Base-by-base conservation (phyloP, 2,113 vertebrate species). In the zebrafish (Danio rerio) region DNA sequence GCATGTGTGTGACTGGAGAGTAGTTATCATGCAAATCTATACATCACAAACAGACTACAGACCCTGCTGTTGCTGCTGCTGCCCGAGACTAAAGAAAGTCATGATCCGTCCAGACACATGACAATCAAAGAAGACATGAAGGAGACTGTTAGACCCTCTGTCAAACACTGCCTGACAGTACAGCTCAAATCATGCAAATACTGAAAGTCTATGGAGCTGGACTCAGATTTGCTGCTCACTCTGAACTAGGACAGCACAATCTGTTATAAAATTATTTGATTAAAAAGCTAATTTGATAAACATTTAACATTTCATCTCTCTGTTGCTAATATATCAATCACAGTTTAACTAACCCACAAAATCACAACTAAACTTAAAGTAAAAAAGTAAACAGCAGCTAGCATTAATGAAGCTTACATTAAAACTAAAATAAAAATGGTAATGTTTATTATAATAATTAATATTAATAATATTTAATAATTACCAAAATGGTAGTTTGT, bases 71-170 rank as follows among this genome's bases (percentile, higher is more conserved):
- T 47, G 63, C 63, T 45, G 59, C 59, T 62, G 40, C 11, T 21
- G 49, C 20, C 40, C 12, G 21, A 72, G 50, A 55, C 50, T 53
- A 72, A 72, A 72, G 70, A 40, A 72, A 8, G 20, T 53, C 21
- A 53, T 72, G 70, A 72, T 55, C 49, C 31, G 49, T 72, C 50
- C 49, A 53, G 18, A 72, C 70, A 72, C n/a, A 52, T 15, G 50
- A 72, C 70, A 73, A 53, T 55, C 20, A 72, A 5, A 73, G 70
- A 73, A 73, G 21, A 55, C 50, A 55, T 55, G 70, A 40, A 73
- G 53, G 50, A 40, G 50, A 21, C 20, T 16, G 70, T 15, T 53
- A 13, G 70, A 73, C n/a, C 45, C 13, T 73, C 52, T 45, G 53
- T 45, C n/a, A 58, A 74, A 58, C 10, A 45, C 7, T n/a, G n/a